Base-by-base conservation (phyloP, 2,888 invertebrate species). In the Hofmannophila pseudospretella region DNA sequence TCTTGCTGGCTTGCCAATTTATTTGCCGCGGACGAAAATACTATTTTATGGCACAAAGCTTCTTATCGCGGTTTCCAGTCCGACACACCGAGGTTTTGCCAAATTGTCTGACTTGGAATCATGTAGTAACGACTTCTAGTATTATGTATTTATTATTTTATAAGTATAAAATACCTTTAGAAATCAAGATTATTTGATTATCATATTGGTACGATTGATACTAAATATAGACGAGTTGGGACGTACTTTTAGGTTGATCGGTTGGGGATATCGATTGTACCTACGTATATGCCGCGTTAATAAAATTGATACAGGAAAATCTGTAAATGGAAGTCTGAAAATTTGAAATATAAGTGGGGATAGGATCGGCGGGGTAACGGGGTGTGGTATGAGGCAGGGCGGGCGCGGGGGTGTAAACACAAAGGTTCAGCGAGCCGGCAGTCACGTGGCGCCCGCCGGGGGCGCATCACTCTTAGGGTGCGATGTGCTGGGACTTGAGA, bases 361-460 rank as follows among this genome's bases (percentile, higher is more conserved):
- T 57, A 51, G 55, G 53, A 35, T 46, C 32, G 44, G 52, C 42
- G 44, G 53, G 49, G 60, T 57, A n/a, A n/a, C 54, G 49, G 43
- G 49, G 45, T 39, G 45, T 46, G 54, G 53, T 36, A 53, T 43
- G 46, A 49, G 43, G 51, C 46, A 51, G 49, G 50, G 49, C 50
- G 60, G 48, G 49, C n/a, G 53, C 47, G 53, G 64, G 53, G 77
- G 69, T 80, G 85, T 85, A 82, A 85, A 85, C 85, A 85, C 75
- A 75, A 77, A 79, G 77, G 66, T 64, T 65, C 59, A 55, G 67
- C 62, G 57, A 56, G 64, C 72, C 81, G 81, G 79, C 86, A 86
- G 85, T 86, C 85, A 86, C 85, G 84, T 86, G 85, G 81, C 72
- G 72, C 66, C 68, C 59, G 79, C 79, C 85, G 80, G 82, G 84